Base-by-base conservation (phyloP, 2,888 invertebrate genomes). In the Antitype chi region DNA sequence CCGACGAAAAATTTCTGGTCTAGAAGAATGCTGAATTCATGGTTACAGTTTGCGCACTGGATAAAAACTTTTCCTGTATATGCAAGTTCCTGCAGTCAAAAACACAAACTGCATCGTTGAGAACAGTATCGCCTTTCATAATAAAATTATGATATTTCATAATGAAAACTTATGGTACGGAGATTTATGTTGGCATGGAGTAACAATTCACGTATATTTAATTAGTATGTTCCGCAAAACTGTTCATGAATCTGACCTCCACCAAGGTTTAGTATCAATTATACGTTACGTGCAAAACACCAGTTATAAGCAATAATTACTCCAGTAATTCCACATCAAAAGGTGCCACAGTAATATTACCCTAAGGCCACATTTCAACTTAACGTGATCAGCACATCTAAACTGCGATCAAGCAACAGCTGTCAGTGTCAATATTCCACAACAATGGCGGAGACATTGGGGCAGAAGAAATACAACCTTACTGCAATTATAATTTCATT, bases 261-360 rank as follows among this genome's bases (percentile, higher is more conserved):
- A 47, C 43, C 11, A 47, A 2, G 13, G 20, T n/a, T 17, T 28
- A 1, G 0, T 23, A n/a, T 71, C 25, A 52, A 38, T 47, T 53
- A 43, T 47, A 47, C 2, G 13, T 13, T 43, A 15, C 11, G 25
- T 70, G 28, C 23, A 28, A 70, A 72, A 43, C 25, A 23, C 9
- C n/a, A 0, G n/a, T 25, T 25, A 0, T 49, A 15, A 57, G 32
- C 20, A 13, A 66, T 20, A 25, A 52, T 25, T 53, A 25, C 57
- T 49, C 13, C n/a, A 59, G 11, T 38, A 3, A 80, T 72, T 77
- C 28, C 62, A 28, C n/a, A 55, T 63, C 13, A 32, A 38, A 43
- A 43, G n/a, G 23, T 15, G 55, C 32, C 32, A 66, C 20, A 13
- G 55, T 67, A 23, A 23, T 28, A 47, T 49, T 47, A 47, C 7